phyloP scores from a whole-genome alignment of 2,797 vertebrate genomes.

The Malacoctenus gilli region DNA sequence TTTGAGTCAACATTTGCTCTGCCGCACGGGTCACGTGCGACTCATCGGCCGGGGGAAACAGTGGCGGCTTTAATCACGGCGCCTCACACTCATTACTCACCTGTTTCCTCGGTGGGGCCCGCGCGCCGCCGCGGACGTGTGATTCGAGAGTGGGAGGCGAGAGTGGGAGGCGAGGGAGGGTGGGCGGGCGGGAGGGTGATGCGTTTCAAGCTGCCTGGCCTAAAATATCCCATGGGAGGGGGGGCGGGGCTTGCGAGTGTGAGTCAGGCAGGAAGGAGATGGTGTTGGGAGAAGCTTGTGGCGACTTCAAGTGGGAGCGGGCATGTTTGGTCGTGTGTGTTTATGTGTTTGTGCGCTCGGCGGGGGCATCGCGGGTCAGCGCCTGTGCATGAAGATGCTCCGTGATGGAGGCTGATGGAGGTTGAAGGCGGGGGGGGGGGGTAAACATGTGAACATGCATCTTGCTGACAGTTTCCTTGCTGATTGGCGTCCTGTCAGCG shows the following conservation, averaged over 20 bases:
- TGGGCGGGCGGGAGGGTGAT: too few species aligned
- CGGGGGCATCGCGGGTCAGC: constrained; percentile 15
- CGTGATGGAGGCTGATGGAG: constrained; percentile 22
- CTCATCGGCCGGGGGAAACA: constrained; percentile 78
- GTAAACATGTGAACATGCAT: constrained; percentile 24
- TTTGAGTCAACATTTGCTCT: constrained; percentile 38
- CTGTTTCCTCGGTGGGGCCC: constrained; percentile 68
- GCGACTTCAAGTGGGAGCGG: constrained; percentile 17
- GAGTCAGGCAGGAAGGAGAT: constrained; percentile 44
- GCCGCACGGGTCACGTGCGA: constrained; percentile 23
- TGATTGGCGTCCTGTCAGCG: constrained; percentile 28
- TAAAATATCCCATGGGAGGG: constrained; percentile 49
- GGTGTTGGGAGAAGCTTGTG: constrained; percentile 8
- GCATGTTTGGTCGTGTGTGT: constrained; percentile 12
- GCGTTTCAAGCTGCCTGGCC: constrained; percentile 30
- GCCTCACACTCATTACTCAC: constrained; percentile 70
- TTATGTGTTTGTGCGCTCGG: constrained; percentile 7
- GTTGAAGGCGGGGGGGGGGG: background rate
- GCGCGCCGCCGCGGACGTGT: constrained; percentile 18
- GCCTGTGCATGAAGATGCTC: constrained; percentile 4
- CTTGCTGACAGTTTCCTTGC: constrained; percentile 25
- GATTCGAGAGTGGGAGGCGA: constrained; percentile 30
- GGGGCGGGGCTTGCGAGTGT: constrained; percentile 43
- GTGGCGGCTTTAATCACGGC: constrained; percentile 78
- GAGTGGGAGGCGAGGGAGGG: constrained; percentile 10